Base-by-base conservation (phyloP, 2,797 vertebrate genomes). In the Naso thynnoides region DNA sequence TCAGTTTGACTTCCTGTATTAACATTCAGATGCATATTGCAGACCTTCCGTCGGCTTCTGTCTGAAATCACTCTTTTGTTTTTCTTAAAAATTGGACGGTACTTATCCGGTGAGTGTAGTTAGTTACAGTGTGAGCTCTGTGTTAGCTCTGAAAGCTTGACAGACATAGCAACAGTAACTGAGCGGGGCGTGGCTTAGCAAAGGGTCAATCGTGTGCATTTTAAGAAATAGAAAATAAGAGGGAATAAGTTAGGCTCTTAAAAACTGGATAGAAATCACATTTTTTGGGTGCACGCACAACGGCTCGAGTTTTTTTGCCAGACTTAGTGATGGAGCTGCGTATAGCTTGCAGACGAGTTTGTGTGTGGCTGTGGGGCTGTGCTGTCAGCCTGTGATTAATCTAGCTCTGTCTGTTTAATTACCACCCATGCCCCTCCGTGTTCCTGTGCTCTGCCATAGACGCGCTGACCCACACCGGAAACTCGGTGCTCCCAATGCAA, bases 381-480 rank as follows among this genome's bases (percentile, higher is more conserved):
- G 44, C 82, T 85, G 86, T 82, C 88, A 88, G 87, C 42, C 76
- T 73, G 89, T 92, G 91, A 92, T 92, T 90, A 92, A 90, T 92
- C 84, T 86, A 84, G 81, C 85, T 61, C 73, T 75, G 81, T 76
- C 89, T 86, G 88, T 87, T 89, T 94, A 92, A 94, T 94, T 92
- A 92, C 88, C 89, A 61, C 64, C 69, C 58, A 6, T 57, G 74
- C 72, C 80, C 73, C 84, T 75, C 69, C 29, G 23, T 75, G 81
- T 83, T 88, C 76, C 70, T 59, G 59, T 1, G 65, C 73, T 58
- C 61, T 38, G 36, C 68, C 31, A 15, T 36, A 26, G 79, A 71
- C 21, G 58, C 76, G 1, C 70, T 92, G 92, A 92, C 91, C 94
- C 90, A 76, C 80, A 42, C 77, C 65, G 58, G 82, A 84, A 87